Conservation (phyloP, 2,888 invertebrate genomes). For the Pristionchus fissidentatus region DNA sequence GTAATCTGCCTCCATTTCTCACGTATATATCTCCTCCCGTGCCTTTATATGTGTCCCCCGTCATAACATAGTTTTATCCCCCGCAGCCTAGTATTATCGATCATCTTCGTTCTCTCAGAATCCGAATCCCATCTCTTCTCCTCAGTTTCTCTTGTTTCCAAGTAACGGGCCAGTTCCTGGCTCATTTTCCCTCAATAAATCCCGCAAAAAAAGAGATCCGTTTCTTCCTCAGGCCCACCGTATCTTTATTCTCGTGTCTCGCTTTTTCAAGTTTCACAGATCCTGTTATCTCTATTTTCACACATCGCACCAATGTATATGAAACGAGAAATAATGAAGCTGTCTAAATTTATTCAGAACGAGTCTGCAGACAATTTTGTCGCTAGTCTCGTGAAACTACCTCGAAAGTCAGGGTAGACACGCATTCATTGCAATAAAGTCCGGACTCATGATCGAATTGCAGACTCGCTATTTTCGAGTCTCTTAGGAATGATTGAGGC, state of each 20-base stretch:
- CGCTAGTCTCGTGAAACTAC: no score
- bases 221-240: neutral
- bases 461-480: no score
- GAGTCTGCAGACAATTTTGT: no score
- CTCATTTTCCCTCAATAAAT: neutral
- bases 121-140: conserved; percentile 2
- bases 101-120: neutral
- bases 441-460: no score
- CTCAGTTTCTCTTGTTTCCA: neutral
- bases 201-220: neutral
- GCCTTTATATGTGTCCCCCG: neutral
- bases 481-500: no score
- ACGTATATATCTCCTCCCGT: neutral
- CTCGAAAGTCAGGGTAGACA: no score
- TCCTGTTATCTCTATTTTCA: no score
- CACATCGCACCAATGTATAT: neutral
- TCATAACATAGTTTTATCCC: neutral
- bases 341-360: no score
- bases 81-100: conserved; percentile 23
- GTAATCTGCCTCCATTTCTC: neutral
- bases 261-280: no score
- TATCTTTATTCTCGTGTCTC: conserved; percentile 16
- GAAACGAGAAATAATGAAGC: neutral
- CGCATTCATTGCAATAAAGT: no score
- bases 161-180: neutral